Conservation (phyloP, 1,140 invertebrate genomes). For the Hetaerina americana region DNA sequence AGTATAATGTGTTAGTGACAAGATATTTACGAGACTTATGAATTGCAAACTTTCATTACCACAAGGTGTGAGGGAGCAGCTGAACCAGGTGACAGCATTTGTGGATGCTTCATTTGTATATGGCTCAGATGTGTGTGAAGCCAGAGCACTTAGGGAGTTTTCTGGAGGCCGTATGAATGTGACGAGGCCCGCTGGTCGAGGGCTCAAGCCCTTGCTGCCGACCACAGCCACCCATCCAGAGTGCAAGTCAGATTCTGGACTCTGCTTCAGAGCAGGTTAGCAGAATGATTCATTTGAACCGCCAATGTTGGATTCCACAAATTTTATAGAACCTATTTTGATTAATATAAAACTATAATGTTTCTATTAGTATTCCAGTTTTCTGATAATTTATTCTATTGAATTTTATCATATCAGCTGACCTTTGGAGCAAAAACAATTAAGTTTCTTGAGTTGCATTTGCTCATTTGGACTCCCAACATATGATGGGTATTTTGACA, state of each 20-base stretch:
- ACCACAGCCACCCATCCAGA: slow-evolving; percentile 63
- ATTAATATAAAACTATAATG: too few relatives aligned
- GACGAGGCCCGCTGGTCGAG: slow-evolving; percentile 50
- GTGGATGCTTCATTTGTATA: slow-evolving; percentile 48
- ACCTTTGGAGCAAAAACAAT: too few relatives aligned
- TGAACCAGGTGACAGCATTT: slow-evolving; percentile 50
- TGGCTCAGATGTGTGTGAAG: slow-evolving; percentile 42
- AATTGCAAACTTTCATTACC: not conserved
- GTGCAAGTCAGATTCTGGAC: slow-evolving; percentile 68
- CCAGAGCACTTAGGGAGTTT: slow-evolving; percentile 16
- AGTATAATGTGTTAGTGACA: not conserved
- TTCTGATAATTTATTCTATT: too few relatives aligned
- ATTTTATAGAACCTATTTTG: too few relatives aligned
- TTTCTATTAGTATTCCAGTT: too few relatives aligned
- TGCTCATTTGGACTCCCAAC: too few relatives aligned
- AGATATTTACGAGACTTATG: slow-evolving; percentile 11
- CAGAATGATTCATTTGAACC: too few relatives aligned
- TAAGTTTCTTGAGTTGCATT: too few relatives aligned
- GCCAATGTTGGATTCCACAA: too few relatives aligned
- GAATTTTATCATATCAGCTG: too few relatives aligned
- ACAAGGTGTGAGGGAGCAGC: slow-evolving; percentile 38
- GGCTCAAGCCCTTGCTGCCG: slow-evolving; percentile 63
- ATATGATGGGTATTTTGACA: too few relatives aligned
- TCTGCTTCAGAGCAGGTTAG: slow-evolving; percentile 76
- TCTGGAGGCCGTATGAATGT: slow-evolving; percentile 69